Conservation (phyloP, 2,888 invertebrate species). For the Horisme vitalbata region DNA sequence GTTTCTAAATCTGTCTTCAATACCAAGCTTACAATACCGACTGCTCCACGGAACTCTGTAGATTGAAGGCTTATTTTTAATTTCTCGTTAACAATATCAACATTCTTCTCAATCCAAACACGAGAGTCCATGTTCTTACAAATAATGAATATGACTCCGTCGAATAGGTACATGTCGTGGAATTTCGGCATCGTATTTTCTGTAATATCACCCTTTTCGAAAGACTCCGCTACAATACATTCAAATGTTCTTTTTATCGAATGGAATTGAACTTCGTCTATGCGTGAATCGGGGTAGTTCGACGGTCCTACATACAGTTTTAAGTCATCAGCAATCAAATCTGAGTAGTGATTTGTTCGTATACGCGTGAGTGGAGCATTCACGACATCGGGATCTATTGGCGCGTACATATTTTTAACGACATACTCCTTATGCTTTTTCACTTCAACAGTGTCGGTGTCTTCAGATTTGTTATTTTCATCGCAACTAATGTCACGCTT, state of each 20-base stretch:
- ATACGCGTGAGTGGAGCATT: constrained; percentile 58
- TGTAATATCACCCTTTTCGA: constrained; percentile 39
- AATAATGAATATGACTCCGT: constrained; percentile 72
- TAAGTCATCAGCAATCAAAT: constrained; percentile 66
- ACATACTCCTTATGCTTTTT: constrained; percentile 48
- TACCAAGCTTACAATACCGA: constrained; percentile 68
- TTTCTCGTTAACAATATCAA: constrained; percentile 46
- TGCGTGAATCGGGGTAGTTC: constrained; percentile 64
- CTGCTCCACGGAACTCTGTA: constrained; percentile 73
- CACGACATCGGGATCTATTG: constrained; percentile 55
- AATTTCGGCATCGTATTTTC: constrained; percentile 54
- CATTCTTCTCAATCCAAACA: constrained; percentile 55
- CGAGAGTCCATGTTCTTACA: constrained; percentile 57
- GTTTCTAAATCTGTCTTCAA: constrained; percentile 54
- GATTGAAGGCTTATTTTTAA: constrained; percentile 55
- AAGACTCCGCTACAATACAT: constrained; percentile 47
- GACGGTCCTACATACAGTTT: constrained; percentile 68
- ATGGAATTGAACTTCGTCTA: constrained; percentile 62
- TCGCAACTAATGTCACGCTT: constrained; percentile 62
- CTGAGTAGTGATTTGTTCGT: constrained; percentile 65
- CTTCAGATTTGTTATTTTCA: constrained; percentile 41
- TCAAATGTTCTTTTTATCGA: constrained; percentile 60
- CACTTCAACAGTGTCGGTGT: constrained; percentile 36
- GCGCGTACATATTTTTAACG: constrained; percentile 56
- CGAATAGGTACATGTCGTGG: constrained; percentile 70